Evolutionary conservation across 2,113 vertebrate genomes (phyloP), one percentile per base, ranked within the genome.

Genomic region (Strix uralensis): DNA sequence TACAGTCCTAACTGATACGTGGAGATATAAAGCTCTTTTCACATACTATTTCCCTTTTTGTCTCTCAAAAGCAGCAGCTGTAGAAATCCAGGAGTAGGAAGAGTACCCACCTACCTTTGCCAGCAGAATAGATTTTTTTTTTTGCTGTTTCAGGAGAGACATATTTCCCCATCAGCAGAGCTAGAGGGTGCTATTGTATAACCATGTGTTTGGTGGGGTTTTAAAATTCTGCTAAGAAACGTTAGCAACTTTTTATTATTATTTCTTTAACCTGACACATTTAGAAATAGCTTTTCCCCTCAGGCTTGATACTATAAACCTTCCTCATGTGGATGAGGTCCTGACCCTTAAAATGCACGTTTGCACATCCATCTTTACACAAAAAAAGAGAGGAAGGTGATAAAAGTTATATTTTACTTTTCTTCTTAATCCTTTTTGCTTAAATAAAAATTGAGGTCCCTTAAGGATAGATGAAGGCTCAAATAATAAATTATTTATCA

Each of bases 161-260:
- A 27, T 34, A 46, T 14, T 92, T 97, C 78, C 74, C 66, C 36
- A 32, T 42, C 73, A 71, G 67, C 38, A 90, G 78, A 88, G 92
- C 86, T 95, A 97, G 97, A 95, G 96, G 97, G 96, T 86, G 94
- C 97, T 97, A 21, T 96, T 96, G 95, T 88, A 95, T 78, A 97
- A 59, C n/a, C 32, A 17, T 86, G 86, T 77, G 40, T 52, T 59
- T 65, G 5, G 1, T 32, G 63, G 8, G 46, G 20, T 44, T 91
- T 55, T 42, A 7, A 1, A 73, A 79, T 67, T 86, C 47, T 78
- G 27, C 51, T 63, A 42, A 57, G 62, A 79, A 38, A 70, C 54
- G 10, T 72, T 86, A 61, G 13, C 49, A 70, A 58, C 9, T 62
- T 85, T 58, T 88, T 62, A 40, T 49, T 85, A 32, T 46, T 69